phyloP scores from a whole-genome alignment of 2,888 invertebrate species.

The Patella caerulea region DNA sequence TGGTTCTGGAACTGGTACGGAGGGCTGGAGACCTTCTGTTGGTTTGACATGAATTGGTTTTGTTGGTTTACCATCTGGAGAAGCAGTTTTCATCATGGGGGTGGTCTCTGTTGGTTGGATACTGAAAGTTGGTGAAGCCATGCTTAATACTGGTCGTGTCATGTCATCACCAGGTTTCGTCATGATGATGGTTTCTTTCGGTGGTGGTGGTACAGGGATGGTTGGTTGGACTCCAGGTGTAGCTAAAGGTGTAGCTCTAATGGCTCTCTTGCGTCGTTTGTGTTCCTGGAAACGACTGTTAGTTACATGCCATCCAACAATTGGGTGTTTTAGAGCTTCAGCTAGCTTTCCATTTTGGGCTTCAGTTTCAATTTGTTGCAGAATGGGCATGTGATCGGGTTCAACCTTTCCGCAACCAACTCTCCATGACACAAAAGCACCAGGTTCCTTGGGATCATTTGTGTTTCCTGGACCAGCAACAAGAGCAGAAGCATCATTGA shows the following conservation, averaged over 20 bases:
- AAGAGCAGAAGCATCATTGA: constrained; percentile 65
- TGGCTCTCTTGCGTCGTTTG: constrained; percentile 64
- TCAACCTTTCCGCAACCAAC: constrained; percentile 84
- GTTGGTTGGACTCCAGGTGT: constrained; percentile 61
- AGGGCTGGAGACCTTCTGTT: constrained; percentile 29
- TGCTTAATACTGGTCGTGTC: constrained; percentile 67
- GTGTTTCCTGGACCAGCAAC: constrained; percentile 67
- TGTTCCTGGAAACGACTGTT: constrained; percentile 70
- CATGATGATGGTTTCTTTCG: constrained; percentile 34
- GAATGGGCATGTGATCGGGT: constrained; percentile 77
- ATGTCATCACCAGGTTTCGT: constrained; percentile 48
- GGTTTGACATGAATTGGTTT: constrained; percentile 5
- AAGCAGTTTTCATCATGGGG: constrained; percentile 36
- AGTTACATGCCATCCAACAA: constrained; percentile 82
- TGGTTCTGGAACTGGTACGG: constrained; percentile 18
- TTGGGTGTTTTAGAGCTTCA: constrained; percentile 79
- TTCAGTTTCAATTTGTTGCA: constrained; percentile 80
- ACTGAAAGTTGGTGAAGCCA: constrained; percentile 66
- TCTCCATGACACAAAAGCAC: constrained; percentile 72
- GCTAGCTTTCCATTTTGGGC: constrained; percentile 82
- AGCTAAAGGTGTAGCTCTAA: constrained; percentile 59
- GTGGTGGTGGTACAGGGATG: constrained; percentile 44
- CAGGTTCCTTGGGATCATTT: constrained; percentile 49
- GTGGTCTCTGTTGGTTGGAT: constrained; percentile 52
- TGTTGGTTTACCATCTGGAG: constrained; percentile 13